phyloP scores from a whole-genome alignment of 2,113 vertebrate species.

The Agelaius tricolor region DNA sequence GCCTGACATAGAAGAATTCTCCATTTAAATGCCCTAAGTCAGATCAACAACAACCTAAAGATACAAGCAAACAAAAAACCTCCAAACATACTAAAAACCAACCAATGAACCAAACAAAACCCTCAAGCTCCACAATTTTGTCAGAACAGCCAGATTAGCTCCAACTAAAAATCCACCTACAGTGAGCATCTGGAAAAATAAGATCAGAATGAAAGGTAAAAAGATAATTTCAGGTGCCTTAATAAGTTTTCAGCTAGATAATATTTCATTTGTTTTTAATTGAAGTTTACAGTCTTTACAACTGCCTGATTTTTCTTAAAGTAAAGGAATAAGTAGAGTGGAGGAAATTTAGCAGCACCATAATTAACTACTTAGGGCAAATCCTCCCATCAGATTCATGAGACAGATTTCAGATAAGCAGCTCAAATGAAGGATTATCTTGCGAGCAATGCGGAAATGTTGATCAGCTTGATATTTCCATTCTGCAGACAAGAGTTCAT shows the following conservation, averaged over 20 bases:
- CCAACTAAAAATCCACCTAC: neutral
- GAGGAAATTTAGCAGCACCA: constrained; percentile 40
- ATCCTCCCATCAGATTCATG: constrained; percentile 53
- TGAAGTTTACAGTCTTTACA: neutral
- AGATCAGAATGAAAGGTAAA: neutral
- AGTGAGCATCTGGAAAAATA: neutral
- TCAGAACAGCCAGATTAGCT: neutral
- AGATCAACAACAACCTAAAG: neutral
- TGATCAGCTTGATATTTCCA: constrained; percentile 64
- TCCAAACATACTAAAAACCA: neutral
- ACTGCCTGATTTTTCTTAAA: neutral
- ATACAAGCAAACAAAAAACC: neutral
- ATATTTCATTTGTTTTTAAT: neutral
- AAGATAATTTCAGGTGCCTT: neutral
- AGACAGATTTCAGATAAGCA: constrained; percentile 69
- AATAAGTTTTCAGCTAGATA: neutral
- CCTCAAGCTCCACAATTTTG: neutral
- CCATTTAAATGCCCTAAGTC: neutral
- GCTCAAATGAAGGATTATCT: constrained; percentile 66
- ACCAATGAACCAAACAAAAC: neutral
- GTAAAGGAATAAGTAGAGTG: constrained; percentile 4
- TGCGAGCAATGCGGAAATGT: constrained; percentile 52
- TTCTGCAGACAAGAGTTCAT: constrained; percentile 29
- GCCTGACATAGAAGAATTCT: neutral
- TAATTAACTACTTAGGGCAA: constrained; percentile 65